A percentile compares a stretch with the other conserved stretches of the same genome.
phyloP scores from a whole-genome alignment of 2,888 invertebrate genomes.

The Rhagium mordax region DNA sequence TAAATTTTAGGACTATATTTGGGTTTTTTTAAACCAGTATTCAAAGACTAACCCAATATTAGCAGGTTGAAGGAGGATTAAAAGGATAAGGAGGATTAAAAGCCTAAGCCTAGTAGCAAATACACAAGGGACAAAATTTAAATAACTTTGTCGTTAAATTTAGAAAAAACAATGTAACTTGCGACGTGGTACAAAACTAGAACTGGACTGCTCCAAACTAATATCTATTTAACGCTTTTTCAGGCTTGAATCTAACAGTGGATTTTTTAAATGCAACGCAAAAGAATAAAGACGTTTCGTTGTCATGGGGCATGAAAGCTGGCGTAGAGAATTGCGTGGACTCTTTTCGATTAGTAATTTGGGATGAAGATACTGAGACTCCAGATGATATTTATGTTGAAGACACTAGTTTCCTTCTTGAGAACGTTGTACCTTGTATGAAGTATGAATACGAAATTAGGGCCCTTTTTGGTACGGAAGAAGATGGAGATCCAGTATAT shows the following conservation, averaged over 20 bases:
- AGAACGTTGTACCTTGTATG: conserved; percentile 29
- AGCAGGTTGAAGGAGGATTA: too few relatives aligned
- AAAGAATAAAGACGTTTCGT: background rate
- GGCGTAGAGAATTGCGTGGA: background rate
- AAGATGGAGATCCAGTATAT: conserved; percentile 30
- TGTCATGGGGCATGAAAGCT: background rate
- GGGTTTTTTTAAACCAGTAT: too few relatives aligned
- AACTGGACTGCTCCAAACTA: too few relatives aligned
- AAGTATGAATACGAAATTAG: conserved; percentile 35
- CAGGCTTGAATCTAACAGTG: background rate
- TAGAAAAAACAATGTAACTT: too few relatives aligned
- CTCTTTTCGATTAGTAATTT: conserved; percentile 24
- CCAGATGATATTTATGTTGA: conserved; percentile 34
- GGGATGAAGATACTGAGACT: conserved; percentile 24
- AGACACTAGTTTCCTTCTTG: conserved; percentile 15
- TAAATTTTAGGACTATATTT: too few relatives aligned
- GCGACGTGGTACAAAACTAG: too few relatives aligned
- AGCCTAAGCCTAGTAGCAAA: too few relatives aligned
- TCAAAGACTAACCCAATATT: too few relatives aligned
- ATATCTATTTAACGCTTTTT: background rate
- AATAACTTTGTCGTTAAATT: too few relatives aligned
- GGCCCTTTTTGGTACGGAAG: conserved; percentile 30
- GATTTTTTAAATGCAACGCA: background rate
- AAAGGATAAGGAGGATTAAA: too few relatives aligned
- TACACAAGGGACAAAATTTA: too few relatives aligned